These are phyloP conservation scores for Lordiphosa collinella DNA, from an alignment of 1,140 invertebrate species.

Conservation along the genomic window DNA sequence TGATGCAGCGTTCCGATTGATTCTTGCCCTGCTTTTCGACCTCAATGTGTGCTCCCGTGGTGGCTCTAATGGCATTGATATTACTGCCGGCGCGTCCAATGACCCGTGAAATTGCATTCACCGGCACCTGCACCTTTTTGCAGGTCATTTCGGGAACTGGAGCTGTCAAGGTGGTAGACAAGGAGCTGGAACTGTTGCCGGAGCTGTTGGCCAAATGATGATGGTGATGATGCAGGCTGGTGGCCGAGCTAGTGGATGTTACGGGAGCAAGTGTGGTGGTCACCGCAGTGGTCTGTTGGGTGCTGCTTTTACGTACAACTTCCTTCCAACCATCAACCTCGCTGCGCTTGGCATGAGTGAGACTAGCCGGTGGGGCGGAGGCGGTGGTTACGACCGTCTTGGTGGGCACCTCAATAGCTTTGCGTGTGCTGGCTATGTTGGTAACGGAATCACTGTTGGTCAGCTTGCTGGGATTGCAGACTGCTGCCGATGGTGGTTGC, in stretches of 20 bases:
- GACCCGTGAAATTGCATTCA: constrained; percentile 95
- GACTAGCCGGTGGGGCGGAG: constrained; percentile 7
- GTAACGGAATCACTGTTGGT: constrained; percentile 44
- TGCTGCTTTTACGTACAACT: constrained; percentile 90
- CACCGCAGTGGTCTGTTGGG: constrained; percentile 67
- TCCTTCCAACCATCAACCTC: constrained; percentile 98
- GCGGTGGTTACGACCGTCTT: constrained; percentile 8
- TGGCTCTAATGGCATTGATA: constrained; percentile 96
- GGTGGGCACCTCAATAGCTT: constrained; percentile 5
- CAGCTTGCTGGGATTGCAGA: constrained; percentile 21
- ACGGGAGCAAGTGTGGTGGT: neutral
- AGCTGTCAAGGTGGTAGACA: constrained; percentile 11
- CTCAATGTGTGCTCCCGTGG: constrained; percentile 97
- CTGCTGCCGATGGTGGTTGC: constrained; percentile 27
- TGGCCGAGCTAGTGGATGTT: constrained; percentile 16
- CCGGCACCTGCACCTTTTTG: constrained; percentile 95
- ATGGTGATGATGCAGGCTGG: constrained; percentile 24
- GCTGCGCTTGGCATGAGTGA: constrained; percentile 73
- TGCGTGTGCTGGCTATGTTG: constrained; percentile 39
- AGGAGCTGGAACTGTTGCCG: constrained; percentile 28
- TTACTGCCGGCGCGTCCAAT: constrained; percentile 97
- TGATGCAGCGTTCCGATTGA: constrained; percentile 95
- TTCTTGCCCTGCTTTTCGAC: constrained; percentile 98
- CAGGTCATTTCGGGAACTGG: constrained; percentile 66
- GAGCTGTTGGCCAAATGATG: constrained; percentile 29